Percentiles rank a stretch among this genome's conserved stretches.
Evolutionary conservation across 2,888 invertebrate genomes (phyloP).

Genomic region (Uropetala carovei): DNA sequence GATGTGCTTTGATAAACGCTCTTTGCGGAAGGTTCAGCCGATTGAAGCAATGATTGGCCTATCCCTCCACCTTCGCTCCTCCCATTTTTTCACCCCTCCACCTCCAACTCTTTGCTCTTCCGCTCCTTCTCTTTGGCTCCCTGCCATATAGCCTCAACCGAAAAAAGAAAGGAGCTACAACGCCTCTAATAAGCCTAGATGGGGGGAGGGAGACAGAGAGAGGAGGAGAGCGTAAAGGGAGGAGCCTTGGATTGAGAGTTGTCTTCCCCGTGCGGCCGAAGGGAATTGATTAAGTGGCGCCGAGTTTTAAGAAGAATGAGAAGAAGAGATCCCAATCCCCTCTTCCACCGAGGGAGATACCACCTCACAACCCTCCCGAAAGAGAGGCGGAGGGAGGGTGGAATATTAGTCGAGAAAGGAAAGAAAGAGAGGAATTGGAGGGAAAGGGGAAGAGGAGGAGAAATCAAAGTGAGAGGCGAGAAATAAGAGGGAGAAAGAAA

Average conservation of each 20-base stretch:
- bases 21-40: not conserved
- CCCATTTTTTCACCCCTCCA: not conserved
- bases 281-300: slow-evolving; percentile 19
- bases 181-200: not conserved
- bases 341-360: too few species aligned
- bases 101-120: not conserved
- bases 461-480: too few species aligned
- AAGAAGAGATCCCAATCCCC: too few species aligned
- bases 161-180: not conserved
- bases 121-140: not conserved
- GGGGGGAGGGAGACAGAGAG: not conserved
- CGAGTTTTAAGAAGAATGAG: not conserved
- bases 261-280: too few species aligned
- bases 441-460: too few species aligned
- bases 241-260: too few species aligned
- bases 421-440: too few species aligned
- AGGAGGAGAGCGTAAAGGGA: not conserved
- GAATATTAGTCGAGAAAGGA: too few species aligned
- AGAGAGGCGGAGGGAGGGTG: too few species aligned
- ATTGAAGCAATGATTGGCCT: slow-evolving; percentile 55
- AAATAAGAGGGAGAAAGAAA: too few species aligned
- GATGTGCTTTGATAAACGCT: slow-evolving; percentile 13
- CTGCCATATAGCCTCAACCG: not conserved
- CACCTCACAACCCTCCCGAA: too few species aligned
- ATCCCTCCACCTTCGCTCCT: not conserved